Evolutionary conservation across 2,888 invertebrate species (phyloP), one percentile per base, ranked within the genome.

Genomic region (Nezara viridula): DNA sequence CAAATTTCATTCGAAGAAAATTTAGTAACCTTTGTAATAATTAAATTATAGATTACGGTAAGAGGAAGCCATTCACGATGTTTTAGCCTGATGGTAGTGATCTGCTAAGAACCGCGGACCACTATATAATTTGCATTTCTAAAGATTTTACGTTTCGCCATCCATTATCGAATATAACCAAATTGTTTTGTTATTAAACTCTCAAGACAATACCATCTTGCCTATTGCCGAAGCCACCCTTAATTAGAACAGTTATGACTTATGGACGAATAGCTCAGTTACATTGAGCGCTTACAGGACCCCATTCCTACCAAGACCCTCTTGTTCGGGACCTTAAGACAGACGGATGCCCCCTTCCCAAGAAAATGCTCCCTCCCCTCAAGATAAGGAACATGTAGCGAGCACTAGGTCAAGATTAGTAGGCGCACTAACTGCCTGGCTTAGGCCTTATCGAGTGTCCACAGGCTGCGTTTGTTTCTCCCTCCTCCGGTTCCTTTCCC

Each of bases 391-490:
- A 81, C 44, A 37, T 24, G 44, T 44, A 47, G 81, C 4, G 44
- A 44, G 81, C 9, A 81, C 81, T 81, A 81, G 81, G 81, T 81
- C 81, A 81, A 81, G 81, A 81, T 81, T 81, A 81, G n/a, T 24
- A n/a, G 24, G 19, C 24, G 44, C n/a, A 47, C 32, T 81, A 81
- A 81, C 81, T 40, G 81, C n/a, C 10, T 10, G 81, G 44, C 44
- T 81, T 81, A 81, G 2, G 44, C 16, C 81, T 81, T 81, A 81
- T 81, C 81, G 10, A 47, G 44, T 44, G n/a, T 44, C 14, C 44
- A 44, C 81, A 81, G 81, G 24, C 81, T 6, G 24, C 10, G 81
- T n/a, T 44, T 55, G n/a, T n/a, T 55, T n/a, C 55, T n/a, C n/a
- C 40, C 77, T 6, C 9, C 40, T 24, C 21, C 14, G 0, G 14